Evolutionary conservation across 1,140 invertebrate genomes (phyloP).

Genomic region (Drosophila grimshawi): DNA sequence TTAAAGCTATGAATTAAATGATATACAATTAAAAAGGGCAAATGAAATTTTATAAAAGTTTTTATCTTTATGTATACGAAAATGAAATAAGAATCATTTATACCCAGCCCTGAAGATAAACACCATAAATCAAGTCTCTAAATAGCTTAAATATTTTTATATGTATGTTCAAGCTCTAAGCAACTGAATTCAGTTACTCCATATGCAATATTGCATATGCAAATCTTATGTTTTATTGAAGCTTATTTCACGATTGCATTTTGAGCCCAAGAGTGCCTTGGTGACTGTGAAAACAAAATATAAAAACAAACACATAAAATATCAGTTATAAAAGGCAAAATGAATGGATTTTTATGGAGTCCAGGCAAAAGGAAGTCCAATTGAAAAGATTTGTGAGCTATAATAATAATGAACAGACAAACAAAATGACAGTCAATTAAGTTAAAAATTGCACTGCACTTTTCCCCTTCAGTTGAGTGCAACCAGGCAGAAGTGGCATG

Average conservation of each 20-base stretch:
- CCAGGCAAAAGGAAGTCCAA: neutral
- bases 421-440: neutral
- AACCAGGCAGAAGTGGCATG: constrained; percentile 25
- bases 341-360: neutral
- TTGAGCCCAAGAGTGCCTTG: constrained; percentile 6
- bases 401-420: constrained; percentile 25
- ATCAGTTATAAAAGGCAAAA: neutral
- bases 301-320: constrained; percentile 8
- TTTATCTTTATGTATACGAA: too few relatives aligned
- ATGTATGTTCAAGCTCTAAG: neutral
- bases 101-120: too few relatives aligned
- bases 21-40: too few relatives aligned
- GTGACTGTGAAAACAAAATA: neutral
- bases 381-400: too few relatives aligned
- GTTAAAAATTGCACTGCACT: constrained; percentile 6
- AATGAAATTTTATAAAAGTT: too few relatives aligned
- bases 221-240: constrained; percentile 20
- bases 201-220: constrained; percentile 16
- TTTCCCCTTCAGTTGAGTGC: constrained; percentile 43
- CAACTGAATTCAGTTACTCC: neutral
- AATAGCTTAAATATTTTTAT: neutral
- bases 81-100: too few relatives aligned
- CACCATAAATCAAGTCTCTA: neutral
- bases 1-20: too few relatives aligned
- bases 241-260: constrained; percentile 22